phyloP scores from a whole-genome alignment of 2,797 vertebrate genomes.

The Tympanoctomys barrerae region DNA sequence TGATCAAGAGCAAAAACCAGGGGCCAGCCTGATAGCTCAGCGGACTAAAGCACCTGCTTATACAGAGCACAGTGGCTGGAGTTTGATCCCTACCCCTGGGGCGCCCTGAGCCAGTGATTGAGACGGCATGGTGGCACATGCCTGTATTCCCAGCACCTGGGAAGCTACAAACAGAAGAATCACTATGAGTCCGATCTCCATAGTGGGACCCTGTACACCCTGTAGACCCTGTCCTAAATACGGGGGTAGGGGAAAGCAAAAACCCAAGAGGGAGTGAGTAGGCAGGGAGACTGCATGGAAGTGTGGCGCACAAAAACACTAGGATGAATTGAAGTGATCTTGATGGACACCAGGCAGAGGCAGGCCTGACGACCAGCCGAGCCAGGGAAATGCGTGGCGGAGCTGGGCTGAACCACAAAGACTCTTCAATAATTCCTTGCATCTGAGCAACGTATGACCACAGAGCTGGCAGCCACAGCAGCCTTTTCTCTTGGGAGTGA shows the following conservation, averaged over 20 bases:
- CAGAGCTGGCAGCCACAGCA: not conserved
- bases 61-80: too few species aligned
- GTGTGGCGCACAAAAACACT: fast-evolving
- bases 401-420: not conserved
- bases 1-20: not conserved
- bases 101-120: too few species aligned
- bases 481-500: not conserved
- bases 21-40: too few species aligned
- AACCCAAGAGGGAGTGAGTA: too few species aligned
- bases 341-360: not conserved
- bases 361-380: not conserved
- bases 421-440: not conserved
- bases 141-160: too few species aligned
- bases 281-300: not conserved
- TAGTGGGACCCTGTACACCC: too few species aligned
- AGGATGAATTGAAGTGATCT: not conserved
- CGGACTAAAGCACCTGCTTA: too few species aligned
- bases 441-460: not conserved
- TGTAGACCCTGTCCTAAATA: too few species aligned
- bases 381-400: not conserved
- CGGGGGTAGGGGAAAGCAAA: not conserved
- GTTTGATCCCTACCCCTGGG: too few species aligned
- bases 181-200: too few species aligned
- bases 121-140: too few species aligned
- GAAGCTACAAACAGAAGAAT: too few species aligned